Base-by-base conservation (phyloP, 2,113 vertebrate genomes). In the Myotis davidii region DNA sequence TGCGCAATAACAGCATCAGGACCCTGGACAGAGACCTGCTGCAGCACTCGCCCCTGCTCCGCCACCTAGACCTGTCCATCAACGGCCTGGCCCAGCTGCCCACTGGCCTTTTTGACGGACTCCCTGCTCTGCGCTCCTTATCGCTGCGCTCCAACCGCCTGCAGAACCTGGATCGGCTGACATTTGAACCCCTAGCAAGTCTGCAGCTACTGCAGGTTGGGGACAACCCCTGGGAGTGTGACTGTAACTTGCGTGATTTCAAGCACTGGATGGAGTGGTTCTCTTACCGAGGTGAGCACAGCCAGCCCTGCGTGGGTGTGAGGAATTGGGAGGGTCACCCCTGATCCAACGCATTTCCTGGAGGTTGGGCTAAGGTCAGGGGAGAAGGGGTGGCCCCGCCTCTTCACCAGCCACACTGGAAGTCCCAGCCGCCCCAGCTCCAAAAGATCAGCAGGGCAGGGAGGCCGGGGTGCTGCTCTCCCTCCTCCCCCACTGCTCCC, bases 241-340 rank as follows among this genome's bases (percentile, higher is more conserved):
- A 99, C 98, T 99, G 99, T 98, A 99, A 99, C 98, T 98, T 99
- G 52, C 98, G 99, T 0, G 99, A 99, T 93, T 99, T 99, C 98
- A 99, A 99, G 97, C 99, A 99, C 98, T 99, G 99, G 99, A 99
- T 99, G 98, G 99, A 99, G 96, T 99, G 99, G 99, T 99, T 99
- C 93, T 99, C 99, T 87, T 99, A 99, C 95, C 97, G 99, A 99
- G 99, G 99, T 99, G 91, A 96, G 98, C n/a, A 6, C 32, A 6
- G 34, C 14, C 45, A 25, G 3, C 9, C 20, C 12, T 4, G 50
- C 50, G 4, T 16, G 56, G 39, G 9, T 32, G 17, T 13, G 17
- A 73, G 85, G 27, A 50, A 5, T 25, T 5, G 12, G 37, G 64
- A 64, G 17, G 9, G 5, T n/a, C 50, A 45, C 9, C 29, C 25